Percentiles rank a stretch among this genome's conserved stretches.
These are phyloP conservation scores for Dendrolimus pini DNA, from an alignment of 2,888 invertebrate genomes.

Conservation along the genomic window DNA sequence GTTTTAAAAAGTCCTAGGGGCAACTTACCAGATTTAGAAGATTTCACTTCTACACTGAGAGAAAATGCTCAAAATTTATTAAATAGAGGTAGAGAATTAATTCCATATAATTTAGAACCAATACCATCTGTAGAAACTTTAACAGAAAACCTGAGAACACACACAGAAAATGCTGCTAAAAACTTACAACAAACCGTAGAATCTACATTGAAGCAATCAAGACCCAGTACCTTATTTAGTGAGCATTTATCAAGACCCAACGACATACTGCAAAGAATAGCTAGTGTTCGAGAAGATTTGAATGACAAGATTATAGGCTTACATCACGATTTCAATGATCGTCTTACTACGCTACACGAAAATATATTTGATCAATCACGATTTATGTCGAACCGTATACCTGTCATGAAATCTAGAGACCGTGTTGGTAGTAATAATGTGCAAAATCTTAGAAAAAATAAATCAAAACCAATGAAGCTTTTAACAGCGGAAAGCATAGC, in stretches of 20 bases:
- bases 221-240: conserved; percentile 15
- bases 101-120: not conserved
- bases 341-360: conserved; percentile 39
- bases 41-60: conserved; percentile 13
- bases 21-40: conserved; percentile 24
- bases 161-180: conserved; percentile 36
- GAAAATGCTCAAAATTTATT: conserved; percentile 18
- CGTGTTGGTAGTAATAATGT: conserved; percentile 5
- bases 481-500: conserved; percentile 11
- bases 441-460: conserved; percentile 9
- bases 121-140: conserved; percentile 6
- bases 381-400: conserved; percentile 15
- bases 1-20: conserved; percentile 15
- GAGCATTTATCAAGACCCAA: conserved; percentile 27
- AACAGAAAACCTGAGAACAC: conserved; percentile 29
- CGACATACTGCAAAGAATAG: conserved; percentile 36
- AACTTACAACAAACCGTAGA: conserved; percentile 36
- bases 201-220: conserved; percentile 24
- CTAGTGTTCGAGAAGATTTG: conserved; percentile 37
- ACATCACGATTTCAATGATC: conserved; percentile 48
- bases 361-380: conserved; percentile 31
- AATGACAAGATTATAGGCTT: conserved; percentile 49
- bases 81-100: conserved; percentile 7
- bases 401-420: conserved; percentile 3
- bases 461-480: conserved; percentile 11